Base-by-base conservation (phyloP, 2,888 invertebrate species). In the Tineola bisselliella region DNA sequence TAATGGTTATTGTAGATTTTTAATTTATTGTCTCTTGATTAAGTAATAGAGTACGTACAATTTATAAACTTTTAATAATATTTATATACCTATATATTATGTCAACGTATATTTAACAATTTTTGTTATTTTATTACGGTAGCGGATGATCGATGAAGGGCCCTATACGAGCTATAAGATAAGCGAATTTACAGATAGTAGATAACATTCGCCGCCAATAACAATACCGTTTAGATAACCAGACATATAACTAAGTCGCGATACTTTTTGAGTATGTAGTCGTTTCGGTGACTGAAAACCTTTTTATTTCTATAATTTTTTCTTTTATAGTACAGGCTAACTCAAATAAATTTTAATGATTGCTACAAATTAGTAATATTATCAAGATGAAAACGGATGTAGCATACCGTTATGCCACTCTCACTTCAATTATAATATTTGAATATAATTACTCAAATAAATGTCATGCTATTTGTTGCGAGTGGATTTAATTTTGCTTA, bases 131-230 rank as follows among this genome's bases (percentile, higher is more conserved):
- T 18, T 31, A 33, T 58, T 58, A n/a, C 58, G 58, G 58, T 58
- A 58, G 58, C 33, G 31, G 5, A 33, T 58, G 58, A 58, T 58
- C 58, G 58, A 58, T 58, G 33, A 33, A 58, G 58, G 58, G 33
- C 58, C 58, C 58, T 58, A 58, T 58, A 33, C 58, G 15, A 17
- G 33, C 33, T 11, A 58, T 33, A 17, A 43, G 61, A 61, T 61
- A 61, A 57, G 48, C 62, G 63, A 66, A 70, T 70, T 69, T 61
- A 65, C 66, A 65, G 62, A 70, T 69, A 67, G 58, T 62, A 66
- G 72, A 74, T 74, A 73, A 73, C 64, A 66, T 65, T 64, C 64
- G 65, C 88, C 89, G 81, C 69, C 76, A 66, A 82, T 80, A 69
- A 79, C 73, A 66, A 77, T 74, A 72, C 72, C 58, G 58, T 58